Conservation (phyloP, 2,797 vertebrate genomes). For the Pogonophryne albipinna region DNA sequence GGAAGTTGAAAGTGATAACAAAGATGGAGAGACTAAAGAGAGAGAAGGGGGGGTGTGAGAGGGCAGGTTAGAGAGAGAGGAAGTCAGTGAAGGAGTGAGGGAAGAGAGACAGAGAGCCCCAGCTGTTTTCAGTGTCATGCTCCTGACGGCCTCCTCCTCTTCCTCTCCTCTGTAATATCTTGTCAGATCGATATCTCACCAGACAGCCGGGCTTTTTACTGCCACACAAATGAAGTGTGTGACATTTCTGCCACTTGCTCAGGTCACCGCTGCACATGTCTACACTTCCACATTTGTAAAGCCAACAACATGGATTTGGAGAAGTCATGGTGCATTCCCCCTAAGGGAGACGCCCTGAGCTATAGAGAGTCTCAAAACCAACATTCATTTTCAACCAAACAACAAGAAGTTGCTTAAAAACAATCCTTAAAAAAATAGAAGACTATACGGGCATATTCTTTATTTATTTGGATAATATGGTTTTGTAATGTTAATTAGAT, state of each 20-base stretch:
- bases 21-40: constrained; percentile 12
- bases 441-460: too few species aligned
- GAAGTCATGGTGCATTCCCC: constrained; percentile 3
- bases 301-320: constrained; percentile 40
- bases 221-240: constrained; percentile 74
- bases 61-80: background rate
- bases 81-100: background rate
- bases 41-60: constrained; percentile 1
- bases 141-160: constrained; percentile 63
- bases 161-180: constrained; percentile 80
- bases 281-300: constrained; percentile 37
- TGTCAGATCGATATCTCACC: constrained; percentile 83
- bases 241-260: constrained; percentile 76
- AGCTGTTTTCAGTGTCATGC: constrained; percentile 72
- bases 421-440: background rate
- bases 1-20: constrained; percentile 4
- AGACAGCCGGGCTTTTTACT: constrained; percentile 67
- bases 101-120: constrained; percentile 31
- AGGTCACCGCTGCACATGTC: constrained; percentile 52
- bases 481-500: background rate
- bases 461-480: background rate
- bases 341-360: constrained; percentile 21
- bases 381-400: background rate
- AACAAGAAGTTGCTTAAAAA: background rate
- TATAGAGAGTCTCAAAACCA: background rate